Base-by-base conservation (phyloP, 2,113 vertebrate genomes). In the Chloropsis cyanopogon region DNA sequence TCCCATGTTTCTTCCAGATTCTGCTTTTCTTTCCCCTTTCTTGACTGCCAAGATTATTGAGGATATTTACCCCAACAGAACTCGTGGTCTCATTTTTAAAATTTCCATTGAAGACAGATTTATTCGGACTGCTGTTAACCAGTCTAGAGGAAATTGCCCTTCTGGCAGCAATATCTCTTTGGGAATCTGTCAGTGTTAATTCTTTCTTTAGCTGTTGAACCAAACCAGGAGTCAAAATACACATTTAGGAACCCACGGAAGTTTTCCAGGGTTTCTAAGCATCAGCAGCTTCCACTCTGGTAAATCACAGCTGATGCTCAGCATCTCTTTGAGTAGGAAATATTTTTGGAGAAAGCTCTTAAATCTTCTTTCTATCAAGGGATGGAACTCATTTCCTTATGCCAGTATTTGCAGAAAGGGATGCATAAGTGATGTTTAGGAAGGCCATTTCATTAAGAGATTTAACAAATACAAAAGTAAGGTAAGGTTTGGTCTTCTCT, bases 181-280 rank as follows among this genome's bases (percentile, higher is more conserved):
- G 53, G 64, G 80, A 94, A 92, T 80, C 79, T 96, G 95, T 92
- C 92, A 94, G 44, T 1, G 41, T 78, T 87, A 96, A 93, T 95
- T 85, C 42, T 85, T 91, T 44, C 57, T 87, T 66, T 76, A 92
- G 66, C 78, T 80, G 29, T 87, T 92, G 93, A 95, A 73, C 24
- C 54, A 97, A 95, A 90, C 77, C 94, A 95, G 95, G 70, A 93
- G 22, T 91, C 70, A 94, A 96, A 93, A 96, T 87, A 82, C 28
- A 9, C 76, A 50, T 87, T 92, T 73, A 87, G 69, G 70, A 87
- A 61, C 23, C n/a, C 69, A 91, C 47, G 23, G 31, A 78, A 69
- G 16, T 85, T 95, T 92, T 65, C 61, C 73, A 87, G 83, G 78
- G 42, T 72, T 87, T 85, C 46, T 87, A 84, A 82, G 46, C 57